Base-by-base conservation (phyloP, 2,113 vertebrate genomes). In the Lophochroa leadbeateri region DNA sequence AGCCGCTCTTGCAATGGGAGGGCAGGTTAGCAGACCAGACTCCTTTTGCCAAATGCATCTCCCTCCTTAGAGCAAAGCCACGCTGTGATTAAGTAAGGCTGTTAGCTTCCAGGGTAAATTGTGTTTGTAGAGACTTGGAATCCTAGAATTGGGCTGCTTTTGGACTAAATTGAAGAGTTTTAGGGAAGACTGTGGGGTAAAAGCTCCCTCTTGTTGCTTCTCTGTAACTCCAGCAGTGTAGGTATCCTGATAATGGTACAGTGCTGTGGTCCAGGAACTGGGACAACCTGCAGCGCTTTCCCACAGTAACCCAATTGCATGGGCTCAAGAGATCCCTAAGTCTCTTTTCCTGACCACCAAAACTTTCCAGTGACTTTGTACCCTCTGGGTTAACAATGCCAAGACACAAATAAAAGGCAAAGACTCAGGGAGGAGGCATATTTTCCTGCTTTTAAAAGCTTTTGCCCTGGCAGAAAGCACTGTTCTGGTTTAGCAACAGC, bases 121-220 rank as follows among this genome's bases (percentile, higher is more conserved):
- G 6, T 37, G 17, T 5, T 4, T 2, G 28, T 17, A 82, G 50
- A 91, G 44, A 65, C 18, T 61, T 52, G 57, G 33, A 17, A 11
- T 15, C 11, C 15, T 49, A 50, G 41, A 17, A 53, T 7, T 1
- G 3, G 9, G 29, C 11, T 68, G 43, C 3, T 90, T 90, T 39
- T 10, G 47, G 18, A 10, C 76, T 87, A 44, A 65, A 87, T 57
- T 4, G 1, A 60, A 65, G 31, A 35, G 20, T 35, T 89, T 43
- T 39, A 55, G 49, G 24, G 33, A 71, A 74, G 20, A 3, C 7
- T 17, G 21, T 10, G 33, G 10, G 17, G 13, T 60, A 64, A 80
- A 67, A 46, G 8, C 43, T 68, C 7, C 37, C 0, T 0, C 0
- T 0, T 39, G 7, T 4, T 71, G 28, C 21, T 46, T 70, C 0